A percentile compares a stretch with the other conserved stretches of the same genome.
phyloP scores from a whole-genome alignment of 2,888 invertebrate genomes.

The Calliphora vomitoria region DNA sequence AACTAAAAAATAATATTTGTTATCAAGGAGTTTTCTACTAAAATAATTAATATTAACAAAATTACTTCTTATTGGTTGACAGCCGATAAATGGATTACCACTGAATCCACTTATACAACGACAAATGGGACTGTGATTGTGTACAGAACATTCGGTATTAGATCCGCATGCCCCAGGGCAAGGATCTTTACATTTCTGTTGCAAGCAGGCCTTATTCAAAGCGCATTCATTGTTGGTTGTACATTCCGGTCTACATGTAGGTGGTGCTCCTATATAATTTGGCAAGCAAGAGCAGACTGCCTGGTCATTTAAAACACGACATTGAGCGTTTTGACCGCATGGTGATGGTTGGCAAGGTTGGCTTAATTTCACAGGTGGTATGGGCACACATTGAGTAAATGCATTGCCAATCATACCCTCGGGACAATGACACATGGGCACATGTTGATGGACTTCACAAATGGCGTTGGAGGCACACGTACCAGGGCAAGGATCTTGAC shows the following conservation, averaged over 20 bases:
- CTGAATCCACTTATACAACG: constrained; percentile 86
- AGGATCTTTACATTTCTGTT: constrained; percentile 90
- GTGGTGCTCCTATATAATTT: constrained; percentile 90
- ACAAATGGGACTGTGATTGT: constrained; percentile 92
- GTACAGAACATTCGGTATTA: constrained; percentile 90
- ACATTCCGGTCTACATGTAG: constrained; percentile 90
- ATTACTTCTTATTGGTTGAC: constrained; percentile 84
- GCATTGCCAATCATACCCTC: constrained; percentile 89
- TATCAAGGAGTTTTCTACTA: neutral
- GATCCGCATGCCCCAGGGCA: constrained; percentile 91
- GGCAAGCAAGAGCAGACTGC: constrained; percentile 89
- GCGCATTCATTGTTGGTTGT: constrained; percentile 89
- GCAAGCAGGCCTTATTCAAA: constrained; percentile 88
- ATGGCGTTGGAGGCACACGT: constrained; percentile 89
- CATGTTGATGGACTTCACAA: constrained; percentile 90
- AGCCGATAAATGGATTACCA: constrained; percentile 85
- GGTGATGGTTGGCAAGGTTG: constrained; percentile 88
- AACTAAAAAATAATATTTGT: constrained; percentile 73
- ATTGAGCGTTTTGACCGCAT: constrained; percentile 90
- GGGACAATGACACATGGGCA: constrained; percentile 90
- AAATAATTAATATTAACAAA: neutral
- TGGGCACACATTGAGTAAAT: constrained; percentile 87
- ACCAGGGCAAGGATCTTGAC: constrained; percentile 89
- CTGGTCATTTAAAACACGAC: constrained; percentile 87
- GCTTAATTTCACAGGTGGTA: constrained; percentile 81